A percentile compares a stretch with the other conserved stretches of the same genome.
Conservation (phyloP, 2,888 invertebrate genomes). For the Lymantria monacha region DNA sequence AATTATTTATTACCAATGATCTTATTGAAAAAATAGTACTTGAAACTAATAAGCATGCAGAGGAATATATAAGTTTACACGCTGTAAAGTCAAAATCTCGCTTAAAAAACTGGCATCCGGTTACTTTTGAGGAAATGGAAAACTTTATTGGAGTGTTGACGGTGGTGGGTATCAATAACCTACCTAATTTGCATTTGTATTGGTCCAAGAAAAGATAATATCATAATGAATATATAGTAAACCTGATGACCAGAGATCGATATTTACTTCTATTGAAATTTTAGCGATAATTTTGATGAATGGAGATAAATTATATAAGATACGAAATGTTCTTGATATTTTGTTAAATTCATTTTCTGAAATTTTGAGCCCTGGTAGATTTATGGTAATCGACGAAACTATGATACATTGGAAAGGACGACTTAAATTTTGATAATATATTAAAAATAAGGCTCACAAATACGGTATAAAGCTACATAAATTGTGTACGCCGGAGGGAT, state of each 20-base stretch:
- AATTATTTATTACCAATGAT: constrained; percentile 1
- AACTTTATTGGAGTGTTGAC: neutral
- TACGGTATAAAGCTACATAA: constrained; percentile 30
- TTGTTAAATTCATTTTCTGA: constrained; percentile 5
- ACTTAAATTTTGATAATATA: neutral
- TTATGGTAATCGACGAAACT: constrained; percentile 5
- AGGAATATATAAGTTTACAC: neutral
- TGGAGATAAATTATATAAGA: constrained; percentile 2
- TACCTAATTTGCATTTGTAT: neutral
- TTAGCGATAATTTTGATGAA: constrained; percentile 18
- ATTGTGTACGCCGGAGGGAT: constrained; percentile 26
- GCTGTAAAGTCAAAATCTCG: neutral
- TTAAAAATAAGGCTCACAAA: neutral
- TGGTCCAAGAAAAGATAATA: neutral
- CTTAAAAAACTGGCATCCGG: neutral
- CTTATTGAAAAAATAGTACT: neutral
- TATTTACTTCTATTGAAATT: constrained; percentile 5
- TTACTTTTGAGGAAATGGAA: neutral
- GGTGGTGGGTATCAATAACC: neutral
- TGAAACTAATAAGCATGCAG: neutral
- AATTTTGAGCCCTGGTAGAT: constrained; percentile 23
- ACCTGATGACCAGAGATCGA: neutral
- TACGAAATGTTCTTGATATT: constrained; percentile 3
- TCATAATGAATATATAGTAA: neutral
- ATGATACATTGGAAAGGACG: neutral